A percentile compares a stretch with the other conserved stretches of the same genome.
Conservation (phyloP, 1,140 invertebrate species). For the Solenopsis fugax region DNA sequence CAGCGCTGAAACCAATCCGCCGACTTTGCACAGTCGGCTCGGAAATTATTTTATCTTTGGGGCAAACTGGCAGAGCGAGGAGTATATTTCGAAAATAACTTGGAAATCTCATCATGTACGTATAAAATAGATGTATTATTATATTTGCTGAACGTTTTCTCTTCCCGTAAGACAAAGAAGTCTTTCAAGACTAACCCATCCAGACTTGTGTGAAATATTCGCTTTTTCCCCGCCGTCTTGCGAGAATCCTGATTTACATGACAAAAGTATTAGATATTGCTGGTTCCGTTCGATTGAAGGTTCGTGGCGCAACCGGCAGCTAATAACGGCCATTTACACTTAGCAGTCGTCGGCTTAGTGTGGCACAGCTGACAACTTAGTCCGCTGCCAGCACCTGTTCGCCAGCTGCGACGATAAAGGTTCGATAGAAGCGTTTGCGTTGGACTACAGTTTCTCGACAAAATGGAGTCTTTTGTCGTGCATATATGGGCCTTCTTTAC, state of each 20-base stretch:
- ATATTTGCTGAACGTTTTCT: background rate
- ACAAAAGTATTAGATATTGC: conserved; percentile 37
- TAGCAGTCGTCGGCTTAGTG: conserved; percentile 68
- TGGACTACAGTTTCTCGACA: conserved; percentile 53
- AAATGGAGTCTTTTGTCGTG: conserved; percentile 63
- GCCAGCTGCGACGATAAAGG: conserved; percentile 81
- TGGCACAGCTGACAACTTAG: conserved; percentile 81
- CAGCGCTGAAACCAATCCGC: conserved; percentile 44
- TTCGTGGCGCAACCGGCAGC: conserved; percentile 34
- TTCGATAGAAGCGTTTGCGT: conserved; percentile 62
- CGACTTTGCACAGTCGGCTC: background rate
- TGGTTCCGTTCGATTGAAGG: conserved; percentile 47
- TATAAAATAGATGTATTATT: background rate
- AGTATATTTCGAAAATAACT: background rate
- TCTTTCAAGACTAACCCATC: background rate
- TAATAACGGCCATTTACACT: conserved; percentile 72
- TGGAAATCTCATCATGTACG: background rate
- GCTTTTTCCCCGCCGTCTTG: conserved; percentile 11
- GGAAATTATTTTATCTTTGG: background rate
- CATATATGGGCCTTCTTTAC: conserved; percentile 27
- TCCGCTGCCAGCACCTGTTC: conserved; percentile 81
- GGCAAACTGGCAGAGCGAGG: background rate
- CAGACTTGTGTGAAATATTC: background rate
- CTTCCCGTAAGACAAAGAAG: no score
- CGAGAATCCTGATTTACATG: background rate